phyloP scores from a whole-genome alignment of 2,888 invertebrate species.

The Ochropleura leucogaster region DNA sequence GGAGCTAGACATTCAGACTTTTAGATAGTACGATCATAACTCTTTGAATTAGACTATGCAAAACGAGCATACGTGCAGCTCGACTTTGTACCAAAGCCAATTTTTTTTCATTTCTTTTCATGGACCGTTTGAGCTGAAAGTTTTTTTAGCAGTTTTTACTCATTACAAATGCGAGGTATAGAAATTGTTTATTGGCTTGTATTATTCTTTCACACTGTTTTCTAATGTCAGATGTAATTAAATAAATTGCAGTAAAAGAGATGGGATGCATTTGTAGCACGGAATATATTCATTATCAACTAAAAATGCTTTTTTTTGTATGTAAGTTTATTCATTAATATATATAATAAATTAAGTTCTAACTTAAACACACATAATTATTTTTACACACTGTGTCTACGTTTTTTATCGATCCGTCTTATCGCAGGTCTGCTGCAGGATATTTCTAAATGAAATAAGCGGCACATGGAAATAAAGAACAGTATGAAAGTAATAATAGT shows the following conservation, averaged over 20 bases:
- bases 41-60: constrained; percentile 31
- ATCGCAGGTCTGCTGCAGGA: too few species aligned
- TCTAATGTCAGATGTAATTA: not conserved
- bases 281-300: not conserved
- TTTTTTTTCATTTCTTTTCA: constrained; percentile 1
- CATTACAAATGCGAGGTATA: not conserved
- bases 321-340: too few species aligned
- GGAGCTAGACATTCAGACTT: constrained; percentile 14
- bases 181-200: not conserved
- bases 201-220: not conserved
- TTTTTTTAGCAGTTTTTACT: constrained; percentile 10
- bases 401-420: too few species aligned
- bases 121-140: constrained; percentile 4
- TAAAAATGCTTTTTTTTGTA: not conserved
- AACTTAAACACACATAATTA: too few species aligned
- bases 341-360: too few species aligned
- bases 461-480: not conserved
- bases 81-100: constrained; percentile 11
- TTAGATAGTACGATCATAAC: constrained; percentile 15
- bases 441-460: too few species aligned
- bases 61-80: constrained; percentile 21
- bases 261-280: too few species aligned
- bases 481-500: too few species aligned
- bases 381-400: too few species aligned
- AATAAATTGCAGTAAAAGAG: not conserved